Base-by-base conservation (phyloP, 2,797 vertebrate species). In the Selene dorsalis region DNA sequence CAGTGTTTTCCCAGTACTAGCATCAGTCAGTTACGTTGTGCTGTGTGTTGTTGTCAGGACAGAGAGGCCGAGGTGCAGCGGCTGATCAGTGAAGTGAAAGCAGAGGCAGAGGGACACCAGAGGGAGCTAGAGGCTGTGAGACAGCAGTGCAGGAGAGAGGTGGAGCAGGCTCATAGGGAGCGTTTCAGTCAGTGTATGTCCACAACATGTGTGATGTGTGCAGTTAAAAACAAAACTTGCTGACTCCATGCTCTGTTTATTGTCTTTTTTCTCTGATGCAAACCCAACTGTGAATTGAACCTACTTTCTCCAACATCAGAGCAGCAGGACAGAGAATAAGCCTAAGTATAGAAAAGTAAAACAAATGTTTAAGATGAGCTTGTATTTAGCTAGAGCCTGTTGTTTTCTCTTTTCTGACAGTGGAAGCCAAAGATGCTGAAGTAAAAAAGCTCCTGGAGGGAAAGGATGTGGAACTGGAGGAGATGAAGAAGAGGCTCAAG, bases 401-500 rank as follows among this genome's bases (percentile, higher is more conserved):
- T 30, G 22, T 18, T 66, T 75, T 39, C 28, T 75, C 28, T 75
- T 56, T 17, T 13, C 41, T 24, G 38, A 20, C 79, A 95, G 95
- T 93, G 77, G 86, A 91, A 55, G 78, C 83, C 28, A 94, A 93
- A 91, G 91, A 91, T n/a, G 52, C 41, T 3, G 91, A 94, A 45
- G 50, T 88, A 12, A 94, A 87, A 85, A 89, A 83, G 60, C 71
- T 95, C 45, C 87, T 94, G 73, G 92, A 95, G 71, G 89, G 92
- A 75, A 96, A 96, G 67, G 95, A 96, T 43, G 11, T 86, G 26
- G 92, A 95, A 75, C 85, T 98, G 90, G 82, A 96, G 72, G 95
- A 95, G 69, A 86, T 98, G 92, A 96, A 90, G 64, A 93, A 32
- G 83, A 96, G 92, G 80, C 89, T 98, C 82, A 94, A 84, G 89